Percentiles rank a stretch among this genome's conserved stretches.
These are phyloP conservation scores for Labeo rohita DNA, from an alignment of 2,113 vertebrate genomes.

Conservation along the genomic window DNA sequence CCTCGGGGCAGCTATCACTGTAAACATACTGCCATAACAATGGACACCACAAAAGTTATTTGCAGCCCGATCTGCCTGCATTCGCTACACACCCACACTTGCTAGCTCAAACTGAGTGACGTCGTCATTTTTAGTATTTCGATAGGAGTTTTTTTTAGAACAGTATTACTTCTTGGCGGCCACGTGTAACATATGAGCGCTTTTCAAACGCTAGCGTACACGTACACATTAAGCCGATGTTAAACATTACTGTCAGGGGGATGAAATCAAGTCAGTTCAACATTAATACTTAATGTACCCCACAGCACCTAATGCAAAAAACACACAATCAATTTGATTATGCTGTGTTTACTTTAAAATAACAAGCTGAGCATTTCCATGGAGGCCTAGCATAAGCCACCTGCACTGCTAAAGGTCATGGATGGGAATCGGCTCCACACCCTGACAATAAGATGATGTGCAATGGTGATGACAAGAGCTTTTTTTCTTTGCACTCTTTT, in stretches of 20 bases:
- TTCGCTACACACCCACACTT: constrained; percentile 6
- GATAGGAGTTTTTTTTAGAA: background rate
- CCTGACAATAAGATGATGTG: constrained; percentile 43
- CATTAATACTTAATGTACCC: constrained; percentile 59
- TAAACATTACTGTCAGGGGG: constrained; percentile 44
- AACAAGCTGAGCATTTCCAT: constrained; percentile 32
- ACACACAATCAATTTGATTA: constrained; percentile 55
- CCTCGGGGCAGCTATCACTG: constrained; percentile 37
- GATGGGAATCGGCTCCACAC: background rate
- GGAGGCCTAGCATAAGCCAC: constrained; percentile 21
- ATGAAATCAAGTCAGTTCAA: constrained; percentile 40
- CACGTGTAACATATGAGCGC: background rate
- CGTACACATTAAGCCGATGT: constrained; percentile 33
- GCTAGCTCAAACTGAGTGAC: background rate
- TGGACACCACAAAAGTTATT: constrained; percentile 34
- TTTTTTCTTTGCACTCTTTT: background rate
- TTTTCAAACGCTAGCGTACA: background rate
- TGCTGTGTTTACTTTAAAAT: constrained; percentile 53
- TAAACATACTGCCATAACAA: constrained; percentile 31
- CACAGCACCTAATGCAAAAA: constrained; percentile 58
- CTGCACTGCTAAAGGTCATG: constrained; percentile 51
- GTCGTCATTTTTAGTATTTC: background rate
- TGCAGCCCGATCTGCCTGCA: background rate
- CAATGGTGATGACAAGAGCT: constrained; percentile 27
- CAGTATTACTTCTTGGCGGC: background rate